A percentile compares a stretch with the other conserved stretches of the same genome.
phyloP scores from a whole-genome alignment of 2,888 invertebrate genomes.

The Agonopterix heracliana region DNA sequence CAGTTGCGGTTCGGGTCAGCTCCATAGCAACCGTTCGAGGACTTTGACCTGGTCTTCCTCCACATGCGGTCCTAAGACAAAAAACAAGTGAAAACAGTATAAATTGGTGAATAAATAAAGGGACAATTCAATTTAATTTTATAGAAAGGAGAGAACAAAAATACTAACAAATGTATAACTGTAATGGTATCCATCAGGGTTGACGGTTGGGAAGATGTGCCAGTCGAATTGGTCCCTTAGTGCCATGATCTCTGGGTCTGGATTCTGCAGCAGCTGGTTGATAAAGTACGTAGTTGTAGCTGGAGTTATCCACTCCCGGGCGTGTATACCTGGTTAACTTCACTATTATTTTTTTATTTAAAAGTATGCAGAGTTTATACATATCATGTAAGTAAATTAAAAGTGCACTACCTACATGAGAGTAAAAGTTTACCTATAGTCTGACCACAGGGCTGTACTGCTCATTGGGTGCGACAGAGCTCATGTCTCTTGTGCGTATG shows the following conservation, averaged over 20 bases:
- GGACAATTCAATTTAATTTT: too few species aligned
- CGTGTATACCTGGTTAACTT: constrained; percentile 78
- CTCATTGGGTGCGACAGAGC: too few species aligned
- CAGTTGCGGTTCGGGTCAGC: constrained; percentile 89
- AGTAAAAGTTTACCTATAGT: too few species aligned
- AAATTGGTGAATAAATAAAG: too few species aligned
- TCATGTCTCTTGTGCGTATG: too few species aligned
- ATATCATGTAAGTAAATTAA: too few species aligned
- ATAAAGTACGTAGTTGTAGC: constrained; percentile 80
- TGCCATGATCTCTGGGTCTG: constrained; percentile 51
- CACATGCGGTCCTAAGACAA: constrained; percentile 79
- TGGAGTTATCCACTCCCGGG: constrained; percentile 86
- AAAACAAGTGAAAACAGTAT: not conserved
- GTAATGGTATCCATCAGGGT: constrained; percentile 87
- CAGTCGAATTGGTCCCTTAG: constrained; percentile 79
- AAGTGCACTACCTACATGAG: too few species aligned
- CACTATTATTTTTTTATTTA: too few species aligned
- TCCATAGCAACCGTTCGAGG: constrained; percentile 75
- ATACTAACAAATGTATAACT: constrained; percentile 35
- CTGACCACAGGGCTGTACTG: too few species aligned
- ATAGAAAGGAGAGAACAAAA: too few species aligned
- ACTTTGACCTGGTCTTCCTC: constrained; percentile 80
- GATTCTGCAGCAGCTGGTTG: constrained; percentile 77
- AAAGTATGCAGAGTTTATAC: too few species aligned
- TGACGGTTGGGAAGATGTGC: constrained; percentile 84